A percentile compares a stretch with the other conserved stretches of the same genome.
phyloP scores from a whole-genome alignment of 2,888 invertebrate genomes.

The Drosophila quasianomalipes region DNA sequence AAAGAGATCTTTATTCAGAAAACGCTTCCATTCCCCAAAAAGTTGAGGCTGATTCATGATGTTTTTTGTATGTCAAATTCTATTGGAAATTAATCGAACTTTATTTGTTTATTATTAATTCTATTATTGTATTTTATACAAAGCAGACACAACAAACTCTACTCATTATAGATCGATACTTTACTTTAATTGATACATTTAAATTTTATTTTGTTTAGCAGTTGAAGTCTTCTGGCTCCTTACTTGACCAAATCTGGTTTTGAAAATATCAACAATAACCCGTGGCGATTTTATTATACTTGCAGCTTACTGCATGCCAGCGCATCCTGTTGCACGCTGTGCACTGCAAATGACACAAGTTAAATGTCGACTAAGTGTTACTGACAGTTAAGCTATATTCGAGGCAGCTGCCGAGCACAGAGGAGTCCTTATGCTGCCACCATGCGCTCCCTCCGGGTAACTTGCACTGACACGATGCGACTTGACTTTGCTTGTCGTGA shows the following conservation, averaged over 20 bases:
- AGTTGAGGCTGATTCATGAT: not conserved
- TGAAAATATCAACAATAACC: not conserved
- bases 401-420: conserved; percentile 36
- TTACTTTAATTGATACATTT: not conserved
- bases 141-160: no score
- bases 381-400: conserved; percentile 64
- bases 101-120: no score
- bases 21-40: not conserved
- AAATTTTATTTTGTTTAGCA: not conserved
- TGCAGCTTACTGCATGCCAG: not conserved
- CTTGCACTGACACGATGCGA: conserved; percentile 21
- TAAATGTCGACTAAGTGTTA: conserved; percentile 76
- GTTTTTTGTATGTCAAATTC: no score
- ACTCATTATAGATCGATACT: no score
- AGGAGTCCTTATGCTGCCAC: conserved; percentile 2
- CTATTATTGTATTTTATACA: no score
- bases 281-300: conserved; percentile 16
- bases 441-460: not conserved
- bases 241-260: not conserved
- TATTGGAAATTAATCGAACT: no score
- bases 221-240: not conserved
- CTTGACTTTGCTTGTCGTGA: conserved; percentile 36
- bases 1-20: not conserved
- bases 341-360: conserved; percentile 73
- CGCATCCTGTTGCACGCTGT: conserved; percentile 5